phyloP scores from a whole-genome alignment of 2,113 vertebrate species.

The Pangasianodon gigas region DNA sequence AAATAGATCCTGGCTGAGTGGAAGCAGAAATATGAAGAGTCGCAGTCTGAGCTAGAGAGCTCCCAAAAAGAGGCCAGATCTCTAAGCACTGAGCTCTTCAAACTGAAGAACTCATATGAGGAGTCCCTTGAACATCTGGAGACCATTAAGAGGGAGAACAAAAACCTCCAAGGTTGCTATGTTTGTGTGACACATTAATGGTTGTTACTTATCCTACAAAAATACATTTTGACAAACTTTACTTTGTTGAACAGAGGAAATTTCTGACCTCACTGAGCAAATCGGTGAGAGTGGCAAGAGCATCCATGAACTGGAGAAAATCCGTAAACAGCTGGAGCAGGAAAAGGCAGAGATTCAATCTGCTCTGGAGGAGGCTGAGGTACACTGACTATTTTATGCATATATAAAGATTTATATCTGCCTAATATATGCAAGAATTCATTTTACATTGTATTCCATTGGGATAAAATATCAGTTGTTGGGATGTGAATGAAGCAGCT shows the following conservation, averaged over 20 bases:
- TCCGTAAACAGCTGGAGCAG: conserved; percentile 67
- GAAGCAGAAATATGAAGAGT: conserved; percentile 72
- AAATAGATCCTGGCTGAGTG: conserved; percentile 67
- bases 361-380: conserved; percentile 69
- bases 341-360: conserved; percentile 69
- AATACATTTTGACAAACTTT: not conserved
- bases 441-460: not conserved
- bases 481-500: not conserved
- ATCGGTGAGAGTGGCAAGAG: conserved; percentile 67
- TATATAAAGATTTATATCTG: not conserved
- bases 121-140: conserved; percentile 70
- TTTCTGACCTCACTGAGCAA: conserved; percentile 71
- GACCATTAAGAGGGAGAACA: conserved; percentile 70
- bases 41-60: conserved; percentile 66
- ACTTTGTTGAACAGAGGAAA: conserved; percentile 62
- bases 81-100: conserved; percentile 70
- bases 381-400: not conserved
- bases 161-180: conserved; percentile 67
- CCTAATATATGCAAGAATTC: not conserved
- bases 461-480: not conserved
- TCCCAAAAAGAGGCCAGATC: conserved; percentile 68
- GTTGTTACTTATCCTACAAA: not conserved
- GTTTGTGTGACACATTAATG: not conserved
- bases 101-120: conserved; percentile 72
- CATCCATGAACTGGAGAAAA: conserved; percentile 69